phyloP scores from a whole-genome alignment of 1,140 invertebrate genomes.

The Drosophila bocqueti region DNA sequence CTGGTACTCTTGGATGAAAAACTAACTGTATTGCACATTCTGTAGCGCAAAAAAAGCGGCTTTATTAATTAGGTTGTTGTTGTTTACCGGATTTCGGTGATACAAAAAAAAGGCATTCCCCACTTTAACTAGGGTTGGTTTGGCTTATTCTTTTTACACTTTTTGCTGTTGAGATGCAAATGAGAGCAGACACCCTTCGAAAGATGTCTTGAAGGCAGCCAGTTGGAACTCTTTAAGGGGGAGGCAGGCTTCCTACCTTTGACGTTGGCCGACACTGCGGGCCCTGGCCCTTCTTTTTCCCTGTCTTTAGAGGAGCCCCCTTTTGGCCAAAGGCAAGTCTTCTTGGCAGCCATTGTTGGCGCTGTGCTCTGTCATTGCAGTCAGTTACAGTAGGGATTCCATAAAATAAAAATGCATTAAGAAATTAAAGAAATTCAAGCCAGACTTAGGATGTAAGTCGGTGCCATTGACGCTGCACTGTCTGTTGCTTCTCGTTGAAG shows the following conservation, averaged over 20 bases:
- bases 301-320: not conserved
- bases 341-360: constrained; percentile 50
- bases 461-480: not conserved
- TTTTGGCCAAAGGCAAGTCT: constrained; percentile 33
- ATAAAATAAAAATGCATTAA: not conserved
- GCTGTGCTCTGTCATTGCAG: constrained; percentile 64
- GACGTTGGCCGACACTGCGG: constrained; percentile 68
- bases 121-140: constrained; percentile 19
- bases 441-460: not conserved
- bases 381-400: constrained; percentile 32
- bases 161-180: constrained; percentile 36
- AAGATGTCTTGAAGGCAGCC: constrained; percentile 69
- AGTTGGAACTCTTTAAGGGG: constrained; percentile 56
- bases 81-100: constrained; percentile 18
- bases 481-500: constrained; percentile 8
- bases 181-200: constrained; percentile 52
- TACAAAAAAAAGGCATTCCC: constrained; percentile 9
- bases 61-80: constrained; percentile 59
- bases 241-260: constrained; percentile 40
- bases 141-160: constrained; percentile 16
- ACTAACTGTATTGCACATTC: constrained; percentile 63
- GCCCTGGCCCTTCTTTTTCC: constrained; percentile 37
- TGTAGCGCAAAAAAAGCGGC: constrained; percentile 32
- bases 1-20: constrained; percentile 8
- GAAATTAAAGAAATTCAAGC: not conserved